A percentile compares a stretch with the other conserved stretches of the same genome.
Conservation (phyloP, 1,140 invertebrate genomes). For the Caligus rogercresseyi region DNA sequence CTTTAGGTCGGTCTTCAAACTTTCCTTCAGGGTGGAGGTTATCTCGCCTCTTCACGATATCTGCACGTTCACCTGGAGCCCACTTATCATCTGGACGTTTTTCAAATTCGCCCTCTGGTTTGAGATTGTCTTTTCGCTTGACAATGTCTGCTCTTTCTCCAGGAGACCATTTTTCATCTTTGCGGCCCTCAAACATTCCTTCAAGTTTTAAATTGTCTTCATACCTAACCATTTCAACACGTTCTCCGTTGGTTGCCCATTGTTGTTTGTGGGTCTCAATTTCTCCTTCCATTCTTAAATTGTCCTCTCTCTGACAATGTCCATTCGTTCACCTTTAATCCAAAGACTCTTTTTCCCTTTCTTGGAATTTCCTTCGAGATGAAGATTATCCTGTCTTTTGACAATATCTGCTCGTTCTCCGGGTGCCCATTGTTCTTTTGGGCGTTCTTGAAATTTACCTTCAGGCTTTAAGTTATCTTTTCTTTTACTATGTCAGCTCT, state of each 20-base stretch:
- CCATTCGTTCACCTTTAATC: slow-evolving; percentile 29
- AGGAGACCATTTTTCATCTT: slow-evolving; percentile 21
- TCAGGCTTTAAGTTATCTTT: slow-evolving; percentile 19
- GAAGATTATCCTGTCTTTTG: slow-evolving; percentile 38
- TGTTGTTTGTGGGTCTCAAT: slow-evolving; percentile 26
- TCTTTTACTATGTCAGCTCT: slow-evolving; percentile 4
- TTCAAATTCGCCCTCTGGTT: slow-evolving; percentile 31
- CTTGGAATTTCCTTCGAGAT: slow-evolving; percentile 22
- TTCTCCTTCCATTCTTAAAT: slow-evolving; percentile 43
- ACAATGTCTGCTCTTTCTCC: slow-evolving; percentile 26
- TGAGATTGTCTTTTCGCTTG: slow-evolving; percentile 31
- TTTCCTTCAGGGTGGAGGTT: slow-evolving; percentile 38
- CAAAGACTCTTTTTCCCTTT: slow-evolving; percentile 30
- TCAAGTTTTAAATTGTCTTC: slow-evolving; percentile 24
- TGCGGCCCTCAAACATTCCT: slow-evolving; percentile 27
- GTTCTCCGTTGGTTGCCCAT: slow-evolving; percentile 22
- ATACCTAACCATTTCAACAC: slow-evolving; percentile 22
- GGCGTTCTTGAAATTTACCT: slow-evolving; percentile 28
- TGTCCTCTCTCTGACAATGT: slow-evolving; percentile 32
- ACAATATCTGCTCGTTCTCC: slow-evolving; percentile 30
- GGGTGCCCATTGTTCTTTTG: slow-evolving; percentile 18
- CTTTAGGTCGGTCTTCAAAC: slow-evolving; percentile 32
- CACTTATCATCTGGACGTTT: slow-evolving; percentile 24
- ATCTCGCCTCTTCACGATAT: slow-evolving; percentile 23
- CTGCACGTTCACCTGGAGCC: neutral